Conservation (phyloP, 2,113 vertebrate species). For the Bufo gargarizans region DNA sequence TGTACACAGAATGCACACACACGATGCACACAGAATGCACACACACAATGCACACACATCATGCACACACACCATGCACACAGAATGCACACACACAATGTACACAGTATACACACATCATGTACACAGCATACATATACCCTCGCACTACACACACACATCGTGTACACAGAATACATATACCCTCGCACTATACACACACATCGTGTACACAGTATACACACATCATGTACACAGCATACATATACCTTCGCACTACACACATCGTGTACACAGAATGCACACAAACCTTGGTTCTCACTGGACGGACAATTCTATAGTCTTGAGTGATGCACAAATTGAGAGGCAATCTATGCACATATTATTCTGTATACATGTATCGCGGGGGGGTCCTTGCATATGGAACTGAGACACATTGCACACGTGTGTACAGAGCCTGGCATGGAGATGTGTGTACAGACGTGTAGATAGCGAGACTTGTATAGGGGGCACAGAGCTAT, state of each 20-base stretch:
- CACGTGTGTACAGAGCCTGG: background rate
- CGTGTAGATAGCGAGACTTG: conserved; percentile 26
- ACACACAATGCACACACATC: too few species aligned
- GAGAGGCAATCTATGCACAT: conserved; percentile 53
- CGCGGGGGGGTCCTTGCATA: background rate
- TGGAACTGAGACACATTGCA: conserved; percentile 16
- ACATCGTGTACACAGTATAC: too few species aligned
- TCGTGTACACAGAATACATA: too few species aligned
- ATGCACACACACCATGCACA: too few species aligned
- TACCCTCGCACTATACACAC: too few species aligned
- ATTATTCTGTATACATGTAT: conserved; percentile 23
- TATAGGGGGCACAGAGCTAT: conserved; percentile 24
- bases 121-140: too few species aligned
- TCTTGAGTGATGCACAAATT: conserved; percentile 46
- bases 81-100: too few species aligned
- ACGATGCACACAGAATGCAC: too few species aligned
- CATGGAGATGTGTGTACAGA: conserved; percentile 21
- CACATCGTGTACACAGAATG: background rate
- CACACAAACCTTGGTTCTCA: background rate
- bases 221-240: too few species aligned
- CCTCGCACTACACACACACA: too few species aligned
- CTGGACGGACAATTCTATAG: conserved; percentile 20
- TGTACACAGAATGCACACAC: background rate
- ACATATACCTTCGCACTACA: background rate
- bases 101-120: too few species aligned